phyloP scores from a whole-genome alignment of 1,140 invertebrate genomes.

The Arion vulgaris region DNA sequence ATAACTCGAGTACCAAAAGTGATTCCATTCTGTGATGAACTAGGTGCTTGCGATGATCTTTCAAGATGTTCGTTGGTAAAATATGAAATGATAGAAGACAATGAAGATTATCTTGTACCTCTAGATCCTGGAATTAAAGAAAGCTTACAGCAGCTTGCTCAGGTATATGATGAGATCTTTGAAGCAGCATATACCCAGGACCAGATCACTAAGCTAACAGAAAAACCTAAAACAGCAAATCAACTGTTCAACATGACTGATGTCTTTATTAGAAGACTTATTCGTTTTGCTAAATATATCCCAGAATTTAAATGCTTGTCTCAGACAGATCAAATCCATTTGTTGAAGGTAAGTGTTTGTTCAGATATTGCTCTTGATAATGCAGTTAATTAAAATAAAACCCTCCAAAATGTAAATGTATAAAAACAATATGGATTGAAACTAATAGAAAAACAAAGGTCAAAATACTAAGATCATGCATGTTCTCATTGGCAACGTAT shows the following conservation, averaged over 20 bases:
- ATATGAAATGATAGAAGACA: slow-evolving; percentile 41
- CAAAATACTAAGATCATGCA: too few relatives aligned
- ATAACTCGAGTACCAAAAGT: neutral
- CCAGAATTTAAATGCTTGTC: slow-evolving; percentile 63
- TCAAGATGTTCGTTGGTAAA: slow-evolving; percentile 33
- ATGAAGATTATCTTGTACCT: slow-evolving; percentile 50
- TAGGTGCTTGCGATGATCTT: neutral
- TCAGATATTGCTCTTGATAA: neutral
- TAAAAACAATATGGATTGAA: too few relatives aligned
- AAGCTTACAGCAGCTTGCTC: slow-evolving; percentile 53
- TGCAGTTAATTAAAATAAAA: too few relatives aligned
- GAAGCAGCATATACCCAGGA: slow-evolving; percentile 58
- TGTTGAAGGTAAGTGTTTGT: slow-evolving; percentile 56
- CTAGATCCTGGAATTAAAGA: slow-evolving; percentile 50
- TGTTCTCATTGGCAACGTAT: too few relatives aligned
- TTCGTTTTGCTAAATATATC: slow-evolving; percentile 66
- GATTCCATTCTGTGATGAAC: neutral
- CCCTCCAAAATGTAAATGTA: too few relatives aligned
- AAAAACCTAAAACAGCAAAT: slow-evolving; percentile 55
- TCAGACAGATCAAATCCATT: slow-evolving; percentile 65
- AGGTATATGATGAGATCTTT: slow-evolving; percentile 57
- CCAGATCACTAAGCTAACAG: slow-evolving; percentile 49
- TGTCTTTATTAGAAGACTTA: slow-evolving; percentile 86
- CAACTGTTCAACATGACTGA: slow-evolving; percentile 81
- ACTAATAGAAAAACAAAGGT: too few relatives aligned